Base-by-base conservation (phyloP, 2,797 vertebrate species). In the Tiaroga cobitis region DNA sequence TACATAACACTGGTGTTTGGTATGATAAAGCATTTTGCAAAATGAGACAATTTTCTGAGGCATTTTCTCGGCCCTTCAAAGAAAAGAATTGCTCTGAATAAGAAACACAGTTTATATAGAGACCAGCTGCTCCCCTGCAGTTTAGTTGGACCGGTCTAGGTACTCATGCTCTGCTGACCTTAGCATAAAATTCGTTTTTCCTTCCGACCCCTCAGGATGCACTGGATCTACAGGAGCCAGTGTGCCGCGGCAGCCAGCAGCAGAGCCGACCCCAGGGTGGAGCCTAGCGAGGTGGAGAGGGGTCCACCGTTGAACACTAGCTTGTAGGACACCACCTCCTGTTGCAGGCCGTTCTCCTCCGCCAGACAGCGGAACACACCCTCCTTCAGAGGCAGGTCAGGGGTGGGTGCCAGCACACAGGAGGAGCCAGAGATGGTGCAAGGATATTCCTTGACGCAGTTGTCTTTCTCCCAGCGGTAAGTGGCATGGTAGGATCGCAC, bases 381-480 rank as follows among this genome's bases (percentile, higher is more conserved):
- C 16, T 95, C 93, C 61, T 91, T 95, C 26, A 96, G 92, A 0
- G 96, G 96, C 19, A 93, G 90, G 69, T 93, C 91, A 0, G 94
- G 84, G 0, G 90, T 90, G 0, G 95, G 95, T 1, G 94, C 95
- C 79, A 97, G 93, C 29, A 96, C 92, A 39, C 96, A 97, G 75
- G 94, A 95, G 89, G 95, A 94, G 34, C 95, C 95, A 0, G 94
- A 93, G 91, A 96, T 94, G 73, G 94, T 87, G 90, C 96, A 97
- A 4, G 95, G 94, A 87, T 96, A 96, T 79, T 90, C 93, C 90
- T 90, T 93, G 74, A 90, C 26, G 80, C 93, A 95, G 93, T 95
- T 93, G 86, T 96, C 96, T 83, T 94, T 96, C 89, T 95, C 95
- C 96, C 96, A 97, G 73, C 93, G 95, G 82, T 97, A 97, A 82